Base-by-base conservation (phyloP, 2,113 vertebrate species). In the Labeo catla region DNA sequence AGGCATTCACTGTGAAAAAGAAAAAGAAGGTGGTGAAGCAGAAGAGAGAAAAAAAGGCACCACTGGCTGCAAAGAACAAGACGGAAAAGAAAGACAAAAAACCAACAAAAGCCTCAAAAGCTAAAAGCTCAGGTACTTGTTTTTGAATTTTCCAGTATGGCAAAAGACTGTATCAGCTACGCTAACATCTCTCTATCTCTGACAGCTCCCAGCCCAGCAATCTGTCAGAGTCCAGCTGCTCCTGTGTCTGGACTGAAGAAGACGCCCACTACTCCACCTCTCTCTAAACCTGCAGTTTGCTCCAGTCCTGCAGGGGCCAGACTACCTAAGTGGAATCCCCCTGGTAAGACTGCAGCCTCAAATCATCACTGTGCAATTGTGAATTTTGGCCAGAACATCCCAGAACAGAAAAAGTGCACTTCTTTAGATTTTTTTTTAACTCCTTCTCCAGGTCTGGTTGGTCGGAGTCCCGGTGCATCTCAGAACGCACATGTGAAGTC, bases 281-380 rank as follows among this genome's bases (percentile, higher is more conserved):
- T 87, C 4, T 70, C 50, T 0, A 95, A 89, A 87, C 83, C 90
- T 72, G 59, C 92, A 47, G 52, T 76, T 21, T 83, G 81, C 39
- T 54, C 86, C 72, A 95, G 93, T 90, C 95, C 96, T 89, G 86
- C 88, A 83, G 91, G 91, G 63, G 94, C 86, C 91, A 95, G 57
- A 89, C 89, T 92, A 11, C 93, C 96, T 9, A 97, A 95, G 88
- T 98, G 98, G 97, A 95, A 90, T 88, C 97, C 97, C 12, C 97
- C 97, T 96, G 97, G 97, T 99, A 94, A 3, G 77, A 43, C 65
- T 63, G 61, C 5, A 65, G 4, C 19, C 21, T 65, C 11, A 23
- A 47, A 23, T 16, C 34, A 52, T 63, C n/a, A n/a, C 34, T 52
- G 28, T 28, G 9, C 34, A 80, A 23, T 45, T 79, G 16, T 36